phyloP scores from a whole-genome alignment of 2,888 invertebrate species.

The Drosophila paramelanica region DNA sequence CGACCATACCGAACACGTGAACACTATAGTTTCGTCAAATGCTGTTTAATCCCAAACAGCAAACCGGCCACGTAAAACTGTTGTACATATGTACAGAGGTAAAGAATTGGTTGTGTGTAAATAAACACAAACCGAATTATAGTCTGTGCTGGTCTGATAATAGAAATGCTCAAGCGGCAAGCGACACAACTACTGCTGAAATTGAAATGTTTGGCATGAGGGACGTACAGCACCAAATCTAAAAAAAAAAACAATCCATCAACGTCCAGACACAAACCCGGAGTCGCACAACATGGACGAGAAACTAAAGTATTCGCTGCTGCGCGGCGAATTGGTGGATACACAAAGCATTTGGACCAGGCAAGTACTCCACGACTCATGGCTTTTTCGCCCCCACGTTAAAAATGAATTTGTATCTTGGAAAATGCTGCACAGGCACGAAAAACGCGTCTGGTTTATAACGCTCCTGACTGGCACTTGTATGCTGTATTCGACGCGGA shows the following conservation, averaged over 20 bases:
- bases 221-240: constrained; percentile 24
- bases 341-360: constrained; percentile 84
- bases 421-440: constrained; percentile 82
- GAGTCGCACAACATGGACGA: constrained; percentile 76
- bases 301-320: constrained; percentile 84
- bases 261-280: constrained; percentile 1
- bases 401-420: background rate
- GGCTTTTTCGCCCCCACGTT: no score
- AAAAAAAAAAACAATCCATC: constrained; percentile 24
- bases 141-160: constrained; percentile 12
- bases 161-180: constrained; percentile 49
- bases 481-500: constrained; percentile 88
- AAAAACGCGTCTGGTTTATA: constrained; percentile 87
- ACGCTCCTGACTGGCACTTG: constrained; percentile 88
- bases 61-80: constrained; percentile 65
- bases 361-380: constrained; percentile 47
- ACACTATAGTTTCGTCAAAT: constrained; percentile 23
- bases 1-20: background rate
- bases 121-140: constrained; percentile 17
- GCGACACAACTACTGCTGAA: constrained; percentile 9
- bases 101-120: constrained; percentile 24
- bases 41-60: constrained; percentile 40
- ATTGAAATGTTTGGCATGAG: constrained; percentile 35
- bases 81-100: constrained; percentile 25
- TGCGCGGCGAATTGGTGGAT: constrained; percentile 85